Conservation (phyloP, 2,888 invertebrate species). For the Dryobota labecula region DNA sequence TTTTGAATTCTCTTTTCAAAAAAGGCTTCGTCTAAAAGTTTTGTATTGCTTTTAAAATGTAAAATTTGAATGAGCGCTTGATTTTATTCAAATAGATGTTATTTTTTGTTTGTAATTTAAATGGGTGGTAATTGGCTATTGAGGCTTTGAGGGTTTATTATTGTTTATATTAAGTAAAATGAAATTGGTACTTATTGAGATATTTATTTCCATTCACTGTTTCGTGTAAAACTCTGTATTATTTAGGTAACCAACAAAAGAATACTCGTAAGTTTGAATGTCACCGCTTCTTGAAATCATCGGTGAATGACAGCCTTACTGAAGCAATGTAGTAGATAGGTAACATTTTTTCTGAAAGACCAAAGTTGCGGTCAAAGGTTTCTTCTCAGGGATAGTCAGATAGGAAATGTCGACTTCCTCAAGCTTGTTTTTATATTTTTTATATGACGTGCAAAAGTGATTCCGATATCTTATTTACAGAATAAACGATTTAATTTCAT, state of each 20-base stretch:
- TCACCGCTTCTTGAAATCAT: not conserved
- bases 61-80: slow-evolving; percentile 13
- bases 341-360: not conserved
- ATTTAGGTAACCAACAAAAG: not conserved
- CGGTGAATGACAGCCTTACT: not conserved
- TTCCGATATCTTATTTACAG: too few species aligned
- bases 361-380: not conserved
- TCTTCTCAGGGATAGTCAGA: too few species aligned
- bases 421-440: too few species aligned
- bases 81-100: slow-evolving; percentile 18
- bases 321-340: not conserved
- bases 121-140: slow-evolving; percentile 39
- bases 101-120: slow-evolving; percentile 25
- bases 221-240: not conserved
- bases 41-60: slow-evolving; percentile 3
- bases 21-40: slow-evolving; percentile 3
- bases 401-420: too few species aligned
- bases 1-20: slow-evolving; percentile 24
- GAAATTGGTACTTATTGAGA: not conserved
- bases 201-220: not conserved
- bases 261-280: not conserved
- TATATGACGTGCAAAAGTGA: too few species aligned
- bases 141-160: not conserved
- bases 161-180: slow-evolving; percentile 1
- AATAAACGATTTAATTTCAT: too few species aligned